Evolutionary conservation across 2,113 vertebrate species (phyloP), one percentile per base, ranked within the genome.

Genomic region (Xiphorhynchus elegans): DNA sequence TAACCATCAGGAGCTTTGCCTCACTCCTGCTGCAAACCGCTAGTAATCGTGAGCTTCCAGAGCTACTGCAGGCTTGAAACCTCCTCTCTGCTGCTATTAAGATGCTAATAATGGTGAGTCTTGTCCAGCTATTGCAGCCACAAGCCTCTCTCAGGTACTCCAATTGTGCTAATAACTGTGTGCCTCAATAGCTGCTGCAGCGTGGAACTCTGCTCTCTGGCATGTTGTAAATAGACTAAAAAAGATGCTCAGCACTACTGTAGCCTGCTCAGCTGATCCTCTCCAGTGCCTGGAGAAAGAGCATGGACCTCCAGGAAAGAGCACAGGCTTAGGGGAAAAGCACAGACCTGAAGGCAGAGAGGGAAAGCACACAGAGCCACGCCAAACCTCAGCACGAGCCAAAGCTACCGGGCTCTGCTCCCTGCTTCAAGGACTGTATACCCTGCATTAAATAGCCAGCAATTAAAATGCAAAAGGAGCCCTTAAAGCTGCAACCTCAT

Each of bases 181-280:
- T 17, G 55, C 44, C 56, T 37, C 42, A 9, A 18, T 0, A 25
- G 62, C 50, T 60, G 23, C 50, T 18, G 74, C 68, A 39, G 77
- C 0, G 0, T 0, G 18, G 11, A 49, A 39, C 69, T 66, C 64
- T 69, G 64, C 47, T 23, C 66, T 69, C 66, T 33, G 60, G 42
- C 50, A 3, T 5, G 42, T 0, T 53, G 74, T 18, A 50, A 28
- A 16, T 35, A 49, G 28, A 9, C 3, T 24, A 4, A 4, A 2
- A 28, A 33, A 2, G 56, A 75, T 4, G 33, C 62, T 76, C 58
- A 29, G 9, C 20, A 40, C 13, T 39, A 13, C 58, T 15, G 24
- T 5, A 86, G 89, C 40, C 70, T 62, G 62, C 75, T 28, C 87
- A 77, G 88, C 29, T 56, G 52, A 60, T 70, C 67, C n/a, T 84